phyloP scores from a whole-genome alignment of 2,888 invertebrate species.

The Leptarthrus brevirostris region DNA sequence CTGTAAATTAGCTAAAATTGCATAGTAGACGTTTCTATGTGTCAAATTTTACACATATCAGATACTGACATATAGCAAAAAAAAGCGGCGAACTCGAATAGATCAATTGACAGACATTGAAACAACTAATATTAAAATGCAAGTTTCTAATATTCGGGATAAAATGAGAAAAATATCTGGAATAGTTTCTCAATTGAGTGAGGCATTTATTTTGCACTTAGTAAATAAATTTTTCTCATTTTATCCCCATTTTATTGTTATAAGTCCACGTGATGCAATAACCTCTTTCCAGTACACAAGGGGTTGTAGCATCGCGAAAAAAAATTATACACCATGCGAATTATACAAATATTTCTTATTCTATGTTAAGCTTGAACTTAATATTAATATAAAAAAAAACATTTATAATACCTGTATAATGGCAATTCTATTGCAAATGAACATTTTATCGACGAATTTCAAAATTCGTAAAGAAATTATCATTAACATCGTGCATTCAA shows the following conservation, averaged over 20 bases:
- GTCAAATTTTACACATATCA: conserved; percentile 14
- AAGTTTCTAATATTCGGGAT: conserved; percentile 18
- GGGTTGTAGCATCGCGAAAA: neutral
- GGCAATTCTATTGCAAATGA: neutral
- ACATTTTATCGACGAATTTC: conserved; percentile 4
- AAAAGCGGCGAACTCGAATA: neutral
- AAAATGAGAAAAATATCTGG: neutral
- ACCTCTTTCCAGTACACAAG: conserved; percentile 23
- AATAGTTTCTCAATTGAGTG: conserved; percentile 27
- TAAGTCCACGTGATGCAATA: neutral
- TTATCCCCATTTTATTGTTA: conserved; percentile 25
- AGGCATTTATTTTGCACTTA: conserved; percentile 46
- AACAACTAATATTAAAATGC: conserved; percentile 24
- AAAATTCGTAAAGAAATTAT: conserved; percentile 43
- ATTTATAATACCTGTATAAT: neutral
- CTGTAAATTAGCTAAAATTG: no score
- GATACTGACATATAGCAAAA: neutral
- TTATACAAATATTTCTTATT: conserved; percentile 11
- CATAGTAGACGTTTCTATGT: no score
- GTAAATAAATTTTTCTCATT: conserved; percentile 19
- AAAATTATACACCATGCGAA: conserved; percentile 19
- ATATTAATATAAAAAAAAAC: conserved; percentile 31
- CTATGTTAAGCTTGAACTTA: conserved; percentile 10
- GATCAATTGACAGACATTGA: conserved; percentile 40
- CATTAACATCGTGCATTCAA: neutral